Conservation (phyloP, 1,140 invertebrate species). For the Euglossa dilemma region DNA sequence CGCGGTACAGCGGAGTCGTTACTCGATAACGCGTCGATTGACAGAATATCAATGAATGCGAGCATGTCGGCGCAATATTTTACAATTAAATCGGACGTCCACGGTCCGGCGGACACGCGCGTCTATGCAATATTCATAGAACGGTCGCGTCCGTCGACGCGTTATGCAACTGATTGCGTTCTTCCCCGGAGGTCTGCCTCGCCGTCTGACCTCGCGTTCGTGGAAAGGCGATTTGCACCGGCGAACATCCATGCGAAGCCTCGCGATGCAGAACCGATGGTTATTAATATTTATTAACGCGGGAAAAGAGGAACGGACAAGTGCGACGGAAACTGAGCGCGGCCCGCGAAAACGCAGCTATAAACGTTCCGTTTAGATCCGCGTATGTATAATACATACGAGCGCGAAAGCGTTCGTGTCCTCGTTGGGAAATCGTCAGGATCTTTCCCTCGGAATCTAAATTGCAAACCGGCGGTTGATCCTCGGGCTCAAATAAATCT, state of each 20-base stretch:
- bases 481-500: neutral
- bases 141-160: conserved; percentile 19
- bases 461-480: neutral
- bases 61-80: conserved; percentile 34
- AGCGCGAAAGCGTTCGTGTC: too few species aligned
- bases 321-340: too few species aligned
- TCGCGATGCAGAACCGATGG: neutral
- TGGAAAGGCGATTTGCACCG: conserved; percentile 22
- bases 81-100: conserved; percentile 30
- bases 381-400: too few species aligned
- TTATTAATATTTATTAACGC: conserved; percentile 16
- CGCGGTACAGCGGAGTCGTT: neutral
- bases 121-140: conserved; percentile 49
- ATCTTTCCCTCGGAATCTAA: neutral
- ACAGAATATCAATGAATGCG: conserved; percentile 35
- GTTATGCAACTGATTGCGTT: conserved; percentile 42
- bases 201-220: conserved; percentile 14
- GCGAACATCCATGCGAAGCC: neutral
- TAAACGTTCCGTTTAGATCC: too few species aligned
- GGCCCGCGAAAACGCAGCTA: too few species aligned
- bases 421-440: too few species aligned
- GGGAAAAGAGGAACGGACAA: too few species aligned
- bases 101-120: conserved; percentile 10
- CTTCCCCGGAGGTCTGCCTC: conserved; percentile 18
- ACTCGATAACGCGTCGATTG: conserved; percentile 21